Evolutionary conservation across 2,888 invertebrate species (phyloP).

Genomic region (Amblyjoppa fuscipennis): DNA sequence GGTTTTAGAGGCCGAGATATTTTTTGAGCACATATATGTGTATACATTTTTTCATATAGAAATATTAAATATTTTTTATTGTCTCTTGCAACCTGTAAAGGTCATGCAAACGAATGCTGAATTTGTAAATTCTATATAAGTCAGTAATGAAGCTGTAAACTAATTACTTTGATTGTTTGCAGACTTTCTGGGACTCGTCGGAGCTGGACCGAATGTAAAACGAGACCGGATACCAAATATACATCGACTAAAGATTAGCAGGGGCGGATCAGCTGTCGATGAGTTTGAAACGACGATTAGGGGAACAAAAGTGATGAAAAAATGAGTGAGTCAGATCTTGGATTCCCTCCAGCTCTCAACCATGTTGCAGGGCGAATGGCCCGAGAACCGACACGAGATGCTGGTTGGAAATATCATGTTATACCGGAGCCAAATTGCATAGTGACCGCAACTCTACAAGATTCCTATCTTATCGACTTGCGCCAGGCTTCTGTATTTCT

Average conservation of each 20-base stretch:
- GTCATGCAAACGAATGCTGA: too few relatives aligned
- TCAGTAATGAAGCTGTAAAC: too few relatives aligned
- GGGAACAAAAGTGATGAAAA: neutral
- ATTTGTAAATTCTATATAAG: too few relatives aligned
- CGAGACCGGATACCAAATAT: neutral
- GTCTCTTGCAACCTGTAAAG: too few relatives aligned
- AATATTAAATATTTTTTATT: too few relatives aligned
- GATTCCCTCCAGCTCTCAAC: constrained; percentile 5
- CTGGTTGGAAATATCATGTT: constrained; percentile 20
- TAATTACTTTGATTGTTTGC: neutral
- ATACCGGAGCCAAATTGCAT: constrained; percentile 14
- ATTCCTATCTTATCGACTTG: neutral
- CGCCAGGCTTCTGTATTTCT: neutral
- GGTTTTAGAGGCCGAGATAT: neutral
- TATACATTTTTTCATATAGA: too few relatives aligned
- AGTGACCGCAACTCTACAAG: constrained; percentile 23
- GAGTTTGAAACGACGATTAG: neutral
- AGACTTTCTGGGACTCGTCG: neutral
- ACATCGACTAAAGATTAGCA: neutral
- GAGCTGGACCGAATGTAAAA: neutral
- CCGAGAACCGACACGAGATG: constrained; percentile 15
- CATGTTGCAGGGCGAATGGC: constrained; percentile 27
- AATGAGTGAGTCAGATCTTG: neutral
- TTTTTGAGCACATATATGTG: too few relatives aligned
- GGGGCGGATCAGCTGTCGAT: neutral